These are phyloP conservation scores for Scaptomyza cyrtandrae DNA, from an alignment of 2,888 invertebrate species.

Conservation along the genomic window DNA sequence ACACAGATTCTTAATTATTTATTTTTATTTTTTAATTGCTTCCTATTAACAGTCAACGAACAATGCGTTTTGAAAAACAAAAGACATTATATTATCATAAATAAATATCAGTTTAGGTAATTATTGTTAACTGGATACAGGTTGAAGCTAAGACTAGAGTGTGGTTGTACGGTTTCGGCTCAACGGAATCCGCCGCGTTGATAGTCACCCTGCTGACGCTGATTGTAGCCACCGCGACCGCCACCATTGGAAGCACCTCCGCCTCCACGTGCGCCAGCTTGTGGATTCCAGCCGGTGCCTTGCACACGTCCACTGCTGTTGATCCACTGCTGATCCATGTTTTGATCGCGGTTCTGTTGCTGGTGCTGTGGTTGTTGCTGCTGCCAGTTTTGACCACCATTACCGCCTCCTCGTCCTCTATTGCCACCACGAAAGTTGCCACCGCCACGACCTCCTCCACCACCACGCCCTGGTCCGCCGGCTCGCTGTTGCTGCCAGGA, in stretches of 20 bases:
- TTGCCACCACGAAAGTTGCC: constrained; percentile 59
- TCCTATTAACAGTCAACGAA: constrained; percentile 41
- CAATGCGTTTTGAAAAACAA: constrained; percentile 20
- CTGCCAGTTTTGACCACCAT: constrained; percentile 67
- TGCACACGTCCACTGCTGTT: constrained; percentile 83
- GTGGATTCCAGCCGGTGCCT: constrained; percentile 82
- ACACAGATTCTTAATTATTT: constrained; percentile 40
- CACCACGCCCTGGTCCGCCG: constrained; percentile 83
- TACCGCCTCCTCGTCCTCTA: constrained; percentile 38
- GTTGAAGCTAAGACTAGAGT: constrained; percentile 17
- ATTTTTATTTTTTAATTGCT: constrained; percentile 42
- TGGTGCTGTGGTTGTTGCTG: constrained; percentile 53
- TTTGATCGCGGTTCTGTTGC: constrained; percentile 71
- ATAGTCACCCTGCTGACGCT: constrained; percentile 49
- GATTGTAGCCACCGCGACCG: constrained; percentile 70
- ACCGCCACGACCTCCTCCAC: constrained; percentile 68
- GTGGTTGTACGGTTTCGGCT: not conserved
- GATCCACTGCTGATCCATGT: constrained; percentile 59
- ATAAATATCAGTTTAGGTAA: constrained; percentile 46
- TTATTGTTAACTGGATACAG: not conserved
- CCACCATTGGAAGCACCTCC: constrained; percentile 42
- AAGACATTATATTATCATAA: constrained; percentile 36
- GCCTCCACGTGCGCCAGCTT: constrained; percentile 45
- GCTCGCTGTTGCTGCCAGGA: constrained; percentile 92
- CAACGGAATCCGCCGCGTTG: constrained; percentile 51